Evolutionary conservation across 2,888 invertebrate genomes (phyloP).

Genomic region (Drosophila colorata): DNA sequence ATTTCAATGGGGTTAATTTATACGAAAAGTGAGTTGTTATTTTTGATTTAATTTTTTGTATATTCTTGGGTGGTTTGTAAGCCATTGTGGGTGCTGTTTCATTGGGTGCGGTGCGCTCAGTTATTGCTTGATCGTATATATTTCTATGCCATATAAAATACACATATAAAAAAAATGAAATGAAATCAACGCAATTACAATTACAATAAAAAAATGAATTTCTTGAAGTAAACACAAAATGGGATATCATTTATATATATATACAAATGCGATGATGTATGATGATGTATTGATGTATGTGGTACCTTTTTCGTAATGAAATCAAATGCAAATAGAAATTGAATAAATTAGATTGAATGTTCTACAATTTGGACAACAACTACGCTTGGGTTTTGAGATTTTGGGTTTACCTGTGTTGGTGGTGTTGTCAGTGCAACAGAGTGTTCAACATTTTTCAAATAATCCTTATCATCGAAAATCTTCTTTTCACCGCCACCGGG

Average conservation of each 20-base stretch:
- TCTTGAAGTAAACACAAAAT: conserved; percentile 76
- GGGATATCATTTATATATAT: conserved; percentile 47
- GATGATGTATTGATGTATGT: conserved; percentile 10
- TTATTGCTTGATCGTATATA: conserved; percentile 36
- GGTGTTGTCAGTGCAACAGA: conserved; percentile 86
- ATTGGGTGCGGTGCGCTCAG: conserved; percentile 64
- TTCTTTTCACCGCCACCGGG: conserved; percentile 97
- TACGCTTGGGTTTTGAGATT: conserved; percentile 53
- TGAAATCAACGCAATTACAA: conserved; percentile 46
- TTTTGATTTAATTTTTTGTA: conserved; percentile 5
- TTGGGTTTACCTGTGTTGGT: conserved; percentile 86
- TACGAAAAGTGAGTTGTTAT: conserved; percentile 38
- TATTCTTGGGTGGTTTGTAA: conserved; percentile 26
- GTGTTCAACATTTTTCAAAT: conserved; percentile 91
- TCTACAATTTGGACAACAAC: conserved; percentile 19
- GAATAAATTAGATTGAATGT: conserved; percentile 39
- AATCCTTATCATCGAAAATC: conserved; percentile 96
- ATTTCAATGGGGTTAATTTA: conserved; percentile 30
- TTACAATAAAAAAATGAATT: conserved; percentile 74
- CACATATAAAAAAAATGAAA: conserved; percentile 36
- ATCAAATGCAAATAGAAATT: conserved; percentile 40
- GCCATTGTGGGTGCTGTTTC: conserved; percentile 45
- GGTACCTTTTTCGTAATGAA: conserved; percentile 37
- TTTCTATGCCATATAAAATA: conserved; percentile 21
- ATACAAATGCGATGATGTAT: conserved; percentile 13